Evolutionary conservation across 2,113 vertebrate species (phyloP), one percentile per base, ranked within the genome.

Genomic region (Xenopus borealis): DNA sequence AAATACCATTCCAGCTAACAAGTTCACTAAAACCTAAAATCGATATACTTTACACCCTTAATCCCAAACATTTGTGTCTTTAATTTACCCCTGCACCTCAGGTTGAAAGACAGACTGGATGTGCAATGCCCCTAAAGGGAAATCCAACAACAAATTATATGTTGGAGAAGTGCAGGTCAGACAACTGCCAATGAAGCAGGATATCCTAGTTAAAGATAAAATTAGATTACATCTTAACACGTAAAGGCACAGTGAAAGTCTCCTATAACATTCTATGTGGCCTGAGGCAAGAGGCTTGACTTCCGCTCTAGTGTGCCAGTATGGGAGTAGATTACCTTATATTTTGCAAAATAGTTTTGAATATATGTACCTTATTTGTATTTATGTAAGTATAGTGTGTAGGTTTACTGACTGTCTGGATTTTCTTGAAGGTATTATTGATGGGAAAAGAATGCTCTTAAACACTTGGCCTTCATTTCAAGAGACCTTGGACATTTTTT

Each of bases 141-240:
- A 55, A 63, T 76, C 53, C 12, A 55, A 30, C 57, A 69, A 69
- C 61, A 69, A 66, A 75, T 75, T 75, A 68, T 68, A 69, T 69
- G 73, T 63, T 68, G 45, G 63, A 76, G 59, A 76, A 66, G 73
- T 76, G 66, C 73, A 76, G 73, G 73, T 76, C 73, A 76, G 46
- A 53, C 66, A 69, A 59, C 66, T 76, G 66, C 46, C 45, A 69
- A 63, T 69, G 73, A 69, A 76, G 73, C 45, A 76, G 73, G 73
- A 76, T 76, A 76, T 76, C 73, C 73, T 66, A 76, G 73, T 57
- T 76, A 47, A 69, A 69, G 73, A 59, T 76, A 69, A 76, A 69
- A 69, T 63, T 69, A 69, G 66, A 76, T 76, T 69, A 76, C 73
- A 76, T 62, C 66, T 76, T 63, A 69, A 63, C 73, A 76, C 62